Conservation (phyloP, 2,113 vertebrate genomes). For the Scatophagus argus region DNA sequence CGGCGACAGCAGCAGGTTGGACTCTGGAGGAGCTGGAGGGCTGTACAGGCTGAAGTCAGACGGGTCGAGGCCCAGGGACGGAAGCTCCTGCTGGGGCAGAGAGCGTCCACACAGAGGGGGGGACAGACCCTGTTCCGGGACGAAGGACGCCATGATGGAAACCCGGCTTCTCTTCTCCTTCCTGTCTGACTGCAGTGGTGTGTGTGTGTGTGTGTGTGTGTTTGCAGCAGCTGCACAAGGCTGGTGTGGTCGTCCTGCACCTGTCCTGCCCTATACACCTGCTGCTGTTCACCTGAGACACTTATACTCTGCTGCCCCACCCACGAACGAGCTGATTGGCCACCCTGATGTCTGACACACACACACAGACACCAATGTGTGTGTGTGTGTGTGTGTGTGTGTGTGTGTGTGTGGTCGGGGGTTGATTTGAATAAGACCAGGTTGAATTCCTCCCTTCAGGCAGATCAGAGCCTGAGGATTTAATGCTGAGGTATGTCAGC, state of each 20-base stretch:
- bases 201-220: slow-evolving; percentile 12
- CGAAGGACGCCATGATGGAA: slow-evolving; percentile 91
- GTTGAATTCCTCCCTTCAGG: slow-evolving; percentile 46
- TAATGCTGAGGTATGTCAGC: slow-evolving; percentile 4
- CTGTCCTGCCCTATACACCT: slow-evolving; percentile 64
- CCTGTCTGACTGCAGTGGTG: background rate
- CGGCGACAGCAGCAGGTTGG: slow-evolving; percentile 82
- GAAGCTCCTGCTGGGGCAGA: slow-evolving; percentile 81
- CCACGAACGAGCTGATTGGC: slow-evolving; percentile 72
- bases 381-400: slow-evolving; percentile 14
- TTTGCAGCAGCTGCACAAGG: background rate
- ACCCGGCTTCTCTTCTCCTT: background rate
- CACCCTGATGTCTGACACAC: background rate
- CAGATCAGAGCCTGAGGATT: slow-evolving; percentile 38
- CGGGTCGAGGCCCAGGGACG: slow-evolving; percentile 84
- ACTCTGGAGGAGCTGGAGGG: slow-evolving; percentile 81
- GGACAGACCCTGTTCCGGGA: slow-evolving; percentile 82
- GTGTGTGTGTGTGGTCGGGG: slow-evolving; percentile 28
- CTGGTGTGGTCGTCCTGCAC: slow-evolving; percentile 20
- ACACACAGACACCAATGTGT: background rate
- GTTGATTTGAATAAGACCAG: slow-evolving; percentile 65
- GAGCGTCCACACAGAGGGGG: slow-evolving; percentile 78
- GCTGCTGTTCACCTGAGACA: slow-evolving; percentile 66
- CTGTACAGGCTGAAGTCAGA: slow-evolving; percentile 92
- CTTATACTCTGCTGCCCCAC: slow-evolving; percentile 75